Base-by-base conservation (phyloP, 1,140 invertebrate genomes). In the Neelides sp. region DNA sequence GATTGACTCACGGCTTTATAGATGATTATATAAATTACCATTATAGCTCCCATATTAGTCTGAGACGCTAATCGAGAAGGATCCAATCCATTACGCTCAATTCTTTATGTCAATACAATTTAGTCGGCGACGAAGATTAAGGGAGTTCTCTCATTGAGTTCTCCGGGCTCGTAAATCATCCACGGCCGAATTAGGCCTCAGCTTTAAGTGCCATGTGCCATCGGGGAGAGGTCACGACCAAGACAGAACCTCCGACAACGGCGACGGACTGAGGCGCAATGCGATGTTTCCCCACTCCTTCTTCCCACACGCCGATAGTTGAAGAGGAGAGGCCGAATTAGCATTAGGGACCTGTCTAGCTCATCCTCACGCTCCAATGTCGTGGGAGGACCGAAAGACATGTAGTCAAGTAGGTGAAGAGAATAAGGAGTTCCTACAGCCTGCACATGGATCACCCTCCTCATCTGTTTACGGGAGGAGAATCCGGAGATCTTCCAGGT, bases 381-480 rank as follows among this genome's bases (percentile, higher is more conserved):
- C 49, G 44, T 51, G 41, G 49, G 42, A 51, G 22, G 42, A 51
- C 49, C 44, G 45, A 44, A 51, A 51, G 41, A 45, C 32, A n/a
- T 44, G 49, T 43, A 51, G 42, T 40, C n/a, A 19, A 40, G 47
- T 39, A 30, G 47, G 13, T 15, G 49, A 51, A 35, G 49, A 51
- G 41, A 26, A 44, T 44, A 44, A 20, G 42, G 30, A 30, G 26
- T 42, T 51, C 45, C 36, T 51, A 26, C 49, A 51, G 45, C 40
- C 49, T 19, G 42, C 28, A 23, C 27, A 20, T 22, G 20, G 20
- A 19, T 23, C 17, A 20, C 10, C 27, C 41, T 32, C 30, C 44
- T 44, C 34, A 17, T 36, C 36, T 44, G n/a, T n/a, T n/a, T n/a
- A n/a, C n/a, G n/a, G n/a, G n/a, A n/a, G n/a, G n/a, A 41, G 49